Evolutionary conservation across 92 coral and sea anemone species (phyloP).

Genomic region (Epizoanthus scotinus): DNA sequence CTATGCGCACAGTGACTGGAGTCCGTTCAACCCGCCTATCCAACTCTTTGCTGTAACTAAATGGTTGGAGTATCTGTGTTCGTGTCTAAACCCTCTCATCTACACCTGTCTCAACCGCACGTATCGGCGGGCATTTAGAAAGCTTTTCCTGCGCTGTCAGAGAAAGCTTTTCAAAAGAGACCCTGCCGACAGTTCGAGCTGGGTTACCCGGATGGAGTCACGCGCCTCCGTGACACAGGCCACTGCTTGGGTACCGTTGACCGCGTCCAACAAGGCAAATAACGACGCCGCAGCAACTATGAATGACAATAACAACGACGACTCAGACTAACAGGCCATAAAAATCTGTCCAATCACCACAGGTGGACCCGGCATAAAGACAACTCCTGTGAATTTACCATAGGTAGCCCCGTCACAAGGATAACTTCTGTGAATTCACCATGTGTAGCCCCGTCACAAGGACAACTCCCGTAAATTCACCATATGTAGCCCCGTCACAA

Average conservation of each 20-base stretch:
- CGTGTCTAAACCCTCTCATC: constrained; percentile 90
- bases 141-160: constrained; percentile 79
- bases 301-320: too few species aligned
- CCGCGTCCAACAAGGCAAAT: neutral
- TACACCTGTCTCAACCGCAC: constrained; percentile 96
- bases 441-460: too few species aligned
- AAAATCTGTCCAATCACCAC: too few species aligned
- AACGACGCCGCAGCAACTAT: neutral
- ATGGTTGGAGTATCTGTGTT: constrained; percentile 87
- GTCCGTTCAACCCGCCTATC: constrained; percentile 11
- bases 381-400: too few species aligned
- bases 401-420: too few species aligned
- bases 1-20: constrained; percentile 49
- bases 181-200: constrained; percentile 51
- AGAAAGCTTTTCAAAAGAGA: constrained; percentile 61
- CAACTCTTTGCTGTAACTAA: constrained; percentile 58
- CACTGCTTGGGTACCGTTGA: constrained; percentile 37
- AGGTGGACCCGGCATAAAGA: too few species aligned
- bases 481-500: too few species aligned
- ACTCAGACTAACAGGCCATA: too few species aligned
- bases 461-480: too few species aligned
- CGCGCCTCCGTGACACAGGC: constrained; percentile 54
- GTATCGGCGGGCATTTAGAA: constrained; percentile 80
- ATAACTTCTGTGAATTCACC: too few species aligned
- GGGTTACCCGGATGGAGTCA: constrained; percentile 56